Evolutionary conservation across 2,888 invertebrate genomes (phyloP), one percentile per base, ranked within the genome.

Genomic region (Amiota minor): DNA sequence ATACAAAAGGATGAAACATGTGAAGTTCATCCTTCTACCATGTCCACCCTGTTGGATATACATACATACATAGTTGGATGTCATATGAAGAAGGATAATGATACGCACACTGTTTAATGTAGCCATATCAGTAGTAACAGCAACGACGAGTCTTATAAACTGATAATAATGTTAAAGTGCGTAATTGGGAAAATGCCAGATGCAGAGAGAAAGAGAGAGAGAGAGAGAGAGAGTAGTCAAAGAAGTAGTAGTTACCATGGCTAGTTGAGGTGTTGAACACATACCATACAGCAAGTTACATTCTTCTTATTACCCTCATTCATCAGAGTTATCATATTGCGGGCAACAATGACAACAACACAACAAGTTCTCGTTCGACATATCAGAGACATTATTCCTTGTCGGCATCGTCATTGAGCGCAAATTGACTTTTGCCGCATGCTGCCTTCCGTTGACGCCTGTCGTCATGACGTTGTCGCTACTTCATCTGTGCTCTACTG

Each of bases 351-450:
- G 56, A 8, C 35, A 16, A 59, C 18, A 67, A 59, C 53, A 16
- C 55, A n/a, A n/a, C 70, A 64, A 72, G 53, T 68, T 35, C 35
- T 6, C 35, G 35, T 35, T 68, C 67, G 67, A 69, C 50, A 55
- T 73, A 77, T 72, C 70, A 72, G 71, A 67, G 62, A 62, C 70
- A 56, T 65, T 47, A 65, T 35, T 65, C 59, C 18, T 59, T 18
- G 18, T 16, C 47, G 65, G 16, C 47, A 47, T 65, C 62, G 35
- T 35, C 53, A 53, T 53, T 74, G 74, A 80, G 77, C 81, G 74
- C 84, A 81, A 83, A 83, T 83, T 86, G 83, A 86, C 83, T 83
- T 86, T 86, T 83, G 83, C 81, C 80, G 76, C 74, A 53, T 72
- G 72, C 56, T 68, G 67, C 53, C 59, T 59, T 59, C 59, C 20